A percentile compares a stretch with the other conserved stretches of the same genome.
Evolutionary conservation across 2,888 invertebrate genomes (phyloP).

Genomic region (Trachelus iudaicus): DNA sequence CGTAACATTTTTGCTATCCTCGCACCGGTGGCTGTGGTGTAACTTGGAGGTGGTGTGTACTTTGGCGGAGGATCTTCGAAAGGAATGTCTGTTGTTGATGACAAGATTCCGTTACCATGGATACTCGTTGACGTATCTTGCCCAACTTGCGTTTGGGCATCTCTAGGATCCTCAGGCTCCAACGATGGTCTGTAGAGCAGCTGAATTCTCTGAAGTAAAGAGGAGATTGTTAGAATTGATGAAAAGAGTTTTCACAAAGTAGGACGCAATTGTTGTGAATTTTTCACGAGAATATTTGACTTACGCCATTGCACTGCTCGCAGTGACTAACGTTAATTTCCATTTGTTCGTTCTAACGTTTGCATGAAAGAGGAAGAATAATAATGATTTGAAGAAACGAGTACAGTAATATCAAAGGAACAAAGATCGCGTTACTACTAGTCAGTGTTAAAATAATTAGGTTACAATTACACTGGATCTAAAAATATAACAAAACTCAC

Average conservation of each 20-base stretch:
- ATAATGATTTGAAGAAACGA: slow-evolving; percentile 16
- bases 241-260: neutral
- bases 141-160: slow-evolving; percentile 43
- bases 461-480: neutral
- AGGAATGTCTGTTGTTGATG: slow-evolving; percentile 56
- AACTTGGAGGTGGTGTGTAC: slow-evolving; percentile 93
- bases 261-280: neutral
- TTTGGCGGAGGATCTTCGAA: slow-evolving; percentile 88
- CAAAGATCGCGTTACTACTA: neutral
- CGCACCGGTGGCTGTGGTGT: slow-evolving; percentile 91
- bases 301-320: slow-evolving; percentile 63
- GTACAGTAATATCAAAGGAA: slow-evolving; percentile 32
- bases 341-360: slow-evolving; percentile 56
- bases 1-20: slow-evolving; percentile 80
- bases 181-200: slow-evolving; percentile 83
- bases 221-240: neutral
- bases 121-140: slow-evolving; percentile 47
- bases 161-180: slow-evolving; percentile 66
- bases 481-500: slow-evolving; percentile 7
- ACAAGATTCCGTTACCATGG: slow-evolving; percentile 53
- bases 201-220: slow-evolving; percentile 77
- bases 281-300: slow-evolving; percentile 31
- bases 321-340: slow-evolving; percentile 61
- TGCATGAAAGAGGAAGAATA: slow-evolving; percentile 38
- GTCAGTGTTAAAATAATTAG: neutral